A percentile compares a stretch with the other conserved stretches of the same genome.
Conservation (phyloP, 2,797 vertebrate species). For the Xyrichtys novacula region DNA sequence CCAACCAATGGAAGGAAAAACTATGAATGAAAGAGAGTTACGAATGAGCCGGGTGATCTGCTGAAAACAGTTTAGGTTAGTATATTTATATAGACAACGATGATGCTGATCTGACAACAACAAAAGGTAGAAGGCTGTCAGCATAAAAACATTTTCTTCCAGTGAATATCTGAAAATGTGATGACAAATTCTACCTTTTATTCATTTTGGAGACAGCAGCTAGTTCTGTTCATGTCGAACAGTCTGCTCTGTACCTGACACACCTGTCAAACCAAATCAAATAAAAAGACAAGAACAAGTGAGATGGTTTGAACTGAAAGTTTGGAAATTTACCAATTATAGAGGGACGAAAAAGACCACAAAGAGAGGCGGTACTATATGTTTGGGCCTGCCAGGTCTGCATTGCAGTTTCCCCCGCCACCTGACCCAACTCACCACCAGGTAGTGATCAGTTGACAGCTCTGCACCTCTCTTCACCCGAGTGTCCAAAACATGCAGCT, state of each 20-base stretch:
- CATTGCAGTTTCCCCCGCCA: too few relatives aligned
- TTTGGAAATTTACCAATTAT: too few relatives aligned
- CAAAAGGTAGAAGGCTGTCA: constrained; percentile 13
- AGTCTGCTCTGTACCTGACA: constrained; percentile 17
- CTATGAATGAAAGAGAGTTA: constrained; percentile 50
- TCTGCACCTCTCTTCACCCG: too few relatives aligned
- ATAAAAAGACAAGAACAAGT: too few relatives aligned
- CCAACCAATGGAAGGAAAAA: constrained; percentile 60
- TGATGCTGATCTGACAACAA: constrained; percentile 24
- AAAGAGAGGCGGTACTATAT: too few relatives aligned
- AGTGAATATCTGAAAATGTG: background rate
- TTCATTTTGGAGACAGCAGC: constrained; percentile 14
- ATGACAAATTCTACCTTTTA: constrained; percentile 16
- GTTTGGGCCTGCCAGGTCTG: too few relatives aligned
- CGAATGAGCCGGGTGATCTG: constrained; percentile 44
- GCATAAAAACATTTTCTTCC: constrained; percentile 3
- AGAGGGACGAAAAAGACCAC: too few relatives aligned
- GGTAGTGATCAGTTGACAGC: too few relatives aligned
- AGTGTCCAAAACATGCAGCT: too few relatives aligned
- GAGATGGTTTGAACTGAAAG: too few relatives aligned
- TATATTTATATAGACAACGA: constrained; percentile 41
- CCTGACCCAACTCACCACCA: too few relatives aligned
- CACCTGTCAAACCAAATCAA: too few relatives aligned
- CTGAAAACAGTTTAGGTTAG: constrained; percentile 22
- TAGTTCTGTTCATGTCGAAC: constrained; percentile 30